Base-by-base conservation (phyloP, 1,140 invertebrate species). In the Caenorhabditis brenneri region DNA sequence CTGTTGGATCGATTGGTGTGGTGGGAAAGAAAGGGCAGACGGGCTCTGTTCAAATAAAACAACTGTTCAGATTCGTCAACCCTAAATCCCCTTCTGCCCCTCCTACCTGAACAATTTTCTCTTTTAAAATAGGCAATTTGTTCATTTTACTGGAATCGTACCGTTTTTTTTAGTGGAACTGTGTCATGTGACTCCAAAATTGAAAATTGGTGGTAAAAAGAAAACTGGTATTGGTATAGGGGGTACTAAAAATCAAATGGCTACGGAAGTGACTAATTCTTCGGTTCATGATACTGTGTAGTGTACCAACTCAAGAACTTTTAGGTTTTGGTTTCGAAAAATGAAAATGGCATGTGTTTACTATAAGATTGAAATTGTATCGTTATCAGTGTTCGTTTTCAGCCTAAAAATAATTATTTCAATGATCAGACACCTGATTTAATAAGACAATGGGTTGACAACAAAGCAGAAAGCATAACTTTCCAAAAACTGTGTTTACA, bases 21-120 rank as follows among this genome's bases (percentile, higher is more conserved):
- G 27, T 58, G 53, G 15, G 29, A 22, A 36, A 36, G 58, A 19
- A 22, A 65, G 31, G 15, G 7, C 6, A 19, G 12, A 7, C 3
- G 4, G 22, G 58, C 58, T 65, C 58, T 65, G 58, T 33, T 27
- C 58, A 65, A 65, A 65, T 65, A 65, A 33, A 65, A 65, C 58
- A 33, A 65, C 31, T 65, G 58, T 65, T 65, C 58, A 65, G 58
- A 65, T 65, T 36, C 36, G 58, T 65, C 36, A 29, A 6, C 7
- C n/a, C n/a, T n/a, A n/a, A n/a, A n/a, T n/a, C n/a, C 29, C 15
- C 15, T 36, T 10, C 10, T 3, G 15, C 29, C 58, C 10, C 29
- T 10, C 31, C 48, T 51, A n/a, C 4, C 12, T 19, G 29, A n/a
- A 29, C 31, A 33, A 33, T 33, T 60, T 33, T 33, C 16, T 65